Evolutionary conservation across 2,888 invertebrate species (phyloP).

Genomic region (Geotrupes spiniger): DNA sequence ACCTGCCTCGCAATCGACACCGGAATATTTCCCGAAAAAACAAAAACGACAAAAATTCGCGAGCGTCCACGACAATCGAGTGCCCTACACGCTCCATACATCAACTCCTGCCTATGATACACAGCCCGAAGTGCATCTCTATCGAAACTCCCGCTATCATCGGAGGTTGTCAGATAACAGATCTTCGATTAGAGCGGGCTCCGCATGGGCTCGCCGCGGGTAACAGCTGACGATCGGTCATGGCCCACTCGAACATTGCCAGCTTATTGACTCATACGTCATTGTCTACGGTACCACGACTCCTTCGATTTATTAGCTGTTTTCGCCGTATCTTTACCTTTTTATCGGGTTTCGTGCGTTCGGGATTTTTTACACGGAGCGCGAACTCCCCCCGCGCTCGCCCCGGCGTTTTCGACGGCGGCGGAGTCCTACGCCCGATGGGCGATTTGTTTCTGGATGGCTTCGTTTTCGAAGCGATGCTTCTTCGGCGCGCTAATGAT

Average conservation of each 20-base stretch:
- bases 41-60: too few species aligned
- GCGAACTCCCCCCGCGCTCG: background rate
- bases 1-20: too few species aligned
- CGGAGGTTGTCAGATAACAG: slow-evolving; percentile 44
- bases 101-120: slow-evolving; percentile 4
- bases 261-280: slow-evolving; percentile 49
- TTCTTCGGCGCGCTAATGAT: slow-evolving; percentile 37
- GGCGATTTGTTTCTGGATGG: too few species aligned
- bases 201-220: slow-evolving; percentile 45
- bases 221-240: slow-evolving; percentile 50
- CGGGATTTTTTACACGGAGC: background rate
- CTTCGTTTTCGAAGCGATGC: slow-evolving; percentile 1
- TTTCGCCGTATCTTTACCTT: slow-evolving; percentile 20
- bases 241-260: slow-evolving; percentile 48
- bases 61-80: too few species aligned
- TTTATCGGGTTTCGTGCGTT: slow-evolving; percentile 8
- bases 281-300: slow-evolving; percentile 41
- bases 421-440: too few species aligned
- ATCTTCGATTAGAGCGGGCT: slow-evolving; percentile 47
- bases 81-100: too few species aligned
- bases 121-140: slow-evolving; percentile 24
- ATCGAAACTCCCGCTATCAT: slow-evolving; percentile 27
- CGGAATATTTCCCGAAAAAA: too few species aligned
- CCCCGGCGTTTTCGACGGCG: too few species aligned
- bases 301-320: slow-evolving; percentile 42